These are phyloP conservation scores for Lepetodrilus schrolli DNA, from an alignment of 2,888 invertebrate genomes.

Conservation along the genomic window DNA sequence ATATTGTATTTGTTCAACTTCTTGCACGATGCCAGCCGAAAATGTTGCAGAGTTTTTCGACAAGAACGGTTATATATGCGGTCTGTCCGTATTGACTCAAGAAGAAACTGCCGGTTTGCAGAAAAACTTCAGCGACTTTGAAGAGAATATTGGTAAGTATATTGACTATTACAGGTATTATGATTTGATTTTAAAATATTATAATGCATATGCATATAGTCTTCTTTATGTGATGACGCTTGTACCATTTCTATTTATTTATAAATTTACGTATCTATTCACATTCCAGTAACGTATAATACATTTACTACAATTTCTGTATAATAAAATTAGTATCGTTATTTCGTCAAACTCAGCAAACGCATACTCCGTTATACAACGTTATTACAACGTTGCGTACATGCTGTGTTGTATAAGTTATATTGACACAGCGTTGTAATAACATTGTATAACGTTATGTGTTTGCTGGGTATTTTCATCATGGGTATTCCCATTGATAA, in stretches of 20 bases:
- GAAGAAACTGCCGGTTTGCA: constrained; percentile 42
- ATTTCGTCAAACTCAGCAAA: no score
- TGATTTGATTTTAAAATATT: neutral
- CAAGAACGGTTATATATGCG: constrained; percentile 45
- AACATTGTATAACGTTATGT: no score
- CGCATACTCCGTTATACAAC: no score
- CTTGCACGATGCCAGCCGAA: neutral
- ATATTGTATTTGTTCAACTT: no score
- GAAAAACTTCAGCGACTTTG: constrained; percentile 42
- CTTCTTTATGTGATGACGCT: neutral
- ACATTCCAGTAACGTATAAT: no score
- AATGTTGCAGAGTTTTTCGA: constrained; percentile 36
- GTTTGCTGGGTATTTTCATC: no score
- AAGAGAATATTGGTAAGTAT: constrained; percentile 45
- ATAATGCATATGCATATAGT: neutral
- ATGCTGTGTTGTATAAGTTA: no score
- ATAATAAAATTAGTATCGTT: no score
- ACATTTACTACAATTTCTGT: no score
- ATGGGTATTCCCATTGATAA: no score
- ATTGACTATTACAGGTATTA: neutral
- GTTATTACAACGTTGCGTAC: no score
- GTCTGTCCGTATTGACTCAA: constrained; percentile 40
- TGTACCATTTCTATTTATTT: neutral
- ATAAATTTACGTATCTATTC: neutral
- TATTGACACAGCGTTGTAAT: neutral